A percentile compares a stretch with the other conserved stretches of the same genome.
phyloP scores from a whole-genome alignment of 2,113 vertebrate genomes.

The Nibea albiflora region DNA sequence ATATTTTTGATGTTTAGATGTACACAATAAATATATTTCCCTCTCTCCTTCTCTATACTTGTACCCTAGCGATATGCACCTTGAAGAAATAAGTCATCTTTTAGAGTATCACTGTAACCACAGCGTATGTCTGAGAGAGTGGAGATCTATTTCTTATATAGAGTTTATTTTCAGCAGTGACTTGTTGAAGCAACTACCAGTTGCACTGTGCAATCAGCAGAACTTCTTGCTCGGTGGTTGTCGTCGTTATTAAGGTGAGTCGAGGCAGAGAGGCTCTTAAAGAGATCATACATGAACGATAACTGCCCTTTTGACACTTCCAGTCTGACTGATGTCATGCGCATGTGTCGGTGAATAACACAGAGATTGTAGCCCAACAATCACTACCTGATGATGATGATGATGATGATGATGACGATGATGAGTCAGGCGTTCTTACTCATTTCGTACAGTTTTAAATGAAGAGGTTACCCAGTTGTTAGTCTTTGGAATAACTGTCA shows the following conservation, averaged over 20 bases:
- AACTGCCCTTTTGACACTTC: constrained; percentile 49
- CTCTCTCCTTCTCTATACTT: constrained; percentile 44
- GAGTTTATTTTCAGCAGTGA: constrained; percentile 68
- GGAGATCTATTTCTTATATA: constrained; percentile 55
- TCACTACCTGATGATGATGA: constrained; percentile 26
- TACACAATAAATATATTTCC: constrained; percentile 51
- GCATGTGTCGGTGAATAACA: constrained; percentile 12
- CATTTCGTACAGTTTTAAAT: constrained; percentile 15
- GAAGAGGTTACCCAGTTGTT: constrained; percentile 7
- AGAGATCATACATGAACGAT: constrained; percentile 47
- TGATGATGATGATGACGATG: constrained; percentile 12
- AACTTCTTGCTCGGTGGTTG: constrained; percentile 45
- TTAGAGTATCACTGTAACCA: constrained; percentile 65
- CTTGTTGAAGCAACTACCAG: constrained; percentile 63
- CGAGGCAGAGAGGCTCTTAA: constrained; percentile 34
- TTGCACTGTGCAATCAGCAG: constrained; percentile 76
- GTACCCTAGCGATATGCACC: constrained; percentile 70
- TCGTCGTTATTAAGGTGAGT: constrained; percentile 36
- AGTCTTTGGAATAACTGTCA: constrained; percentile 17
- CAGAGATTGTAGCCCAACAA: constrained; percentile 30
- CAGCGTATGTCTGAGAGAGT: constrained; percentile 45
- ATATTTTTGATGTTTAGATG: constrained; percentile 18
- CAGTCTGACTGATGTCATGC: constrained; percentile 32
- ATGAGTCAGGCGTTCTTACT: constrained; percentile 5
- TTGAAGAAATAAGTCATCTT: constrained; percentile 66